Evolutionary conservation across 2,113 vertebrate species (phyloP), one percentile per base, ranked within the genome.

Genomic region (Girardinichthys multiradiatus): DNA sequence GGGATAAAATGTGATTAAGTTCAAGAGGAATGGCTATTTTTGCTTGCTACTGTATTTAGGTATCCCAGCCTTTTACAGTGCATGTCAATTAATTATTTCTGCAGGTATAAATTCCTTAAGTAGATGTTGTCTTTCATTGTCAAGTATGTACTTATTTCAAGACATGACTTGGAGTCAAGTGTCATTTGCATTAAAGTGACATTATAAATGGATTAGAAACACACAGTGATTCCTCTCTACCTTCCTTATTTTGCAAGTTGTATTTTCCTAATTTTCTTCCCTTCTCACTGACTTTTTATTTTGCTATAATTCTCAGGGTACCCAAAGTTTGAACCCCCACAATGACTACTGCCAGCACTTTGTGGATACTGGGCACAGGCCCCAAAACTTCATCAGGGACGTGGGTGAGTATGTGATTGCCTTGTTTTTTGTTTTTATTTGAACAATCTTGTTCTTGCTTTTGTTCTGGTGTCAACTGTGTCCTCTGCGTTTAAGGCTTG

Each of bases 331-430:
- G 83, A 99, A 99, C 88, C 98, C 97, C 37, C 98, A 99, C 93
- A 99, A 99, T 0, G 98, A 99, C 85, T 99, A 99, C 82, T 99
- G 98, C 89, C 98, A 99, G n/a, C 98, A 99, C 81, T 99, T 99
- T 86, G 98, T 99, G 73, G 98, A 99, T 87, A 99, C 98, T 1
- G 98, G 98, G 31, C 97, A 99, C 74, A 94, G 98, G 70, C 98
- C 98, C 9, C 98, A 99, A 87, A 99, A 99, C 92, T 99, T 99
- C 93, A 99, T 99, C 89, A 92, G 98, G 91, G 98, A 99, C 58
- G 98, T 99, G 66, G 98, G 98, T 99, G 94, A 87, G 97, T 84
- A 14, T 66, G 1, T 48, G 27, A 2, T 17, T 39, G 0, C 57
- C 0, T 75, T 7, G 54, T n/a, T 57, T 17, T 66, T 15, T 51